A percentile compares a stretch with the other conserved stretches of the same genome.
These are phyloP conservation scores for Cataglyphis hispanica DNA, from an alignment of 1,140 invertebrate species.

Conservation along the genomic window DNA sequence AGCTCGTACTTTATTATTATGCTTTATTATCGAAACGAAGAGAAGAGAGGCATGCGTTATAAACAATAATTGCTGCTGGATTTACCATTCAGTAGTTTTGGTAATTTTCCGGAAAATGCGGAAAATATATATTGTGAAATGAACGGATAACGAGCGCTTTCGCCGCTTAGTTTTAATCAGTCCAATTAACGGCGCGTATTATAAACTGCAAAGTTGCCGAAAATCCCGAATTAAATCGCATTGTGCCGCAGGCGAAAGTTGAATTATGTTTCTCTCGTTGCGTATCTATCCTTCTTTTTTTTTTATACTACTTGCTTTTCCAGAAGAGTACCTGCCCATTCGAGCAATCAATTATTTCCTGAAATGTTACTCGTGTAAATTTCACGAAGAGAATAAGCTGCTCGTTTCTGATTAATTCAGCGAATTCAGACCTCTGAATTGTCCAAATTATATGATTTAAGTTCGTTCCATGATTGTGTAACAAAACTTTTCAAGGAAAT, in stretches of 20 bases:
- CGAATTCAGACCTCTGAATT: not conserved
- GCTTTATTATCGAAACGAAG: conserved; percentile 22
- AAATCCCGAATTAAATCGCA: conserved; percentile 41
- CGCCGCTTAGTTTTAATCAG: conserved; percentile 61
- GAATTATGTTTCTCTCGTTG: conserved; percentile 19
- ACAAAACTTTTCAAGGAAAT: not conserved
- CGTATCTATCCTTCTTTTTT: not conserved
- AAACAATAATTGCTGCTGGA: conserved; percentile 36
- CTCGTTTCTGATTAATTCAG: not conserved
- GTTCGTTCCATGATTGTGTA: not conserved
- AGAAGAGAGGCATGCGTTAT: not conserved
- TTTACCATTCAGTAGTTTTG: conserved; percentile 32
- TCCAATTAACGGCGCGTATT: conserved; percentile 41
- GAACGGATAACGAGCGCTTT: conserved; percentile 49
- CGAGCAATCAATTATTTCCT: conserved; percentile 14
- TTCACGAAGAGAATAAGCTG: not conserved
- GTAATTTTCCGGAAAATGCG: conserved; percentile 30
- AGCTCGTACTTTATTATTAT: not conserved
- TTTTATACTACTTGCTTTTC: not conserved
- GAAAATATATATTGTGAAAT: conserved; percentile 37
- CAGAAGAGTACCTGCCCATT: not conserved
- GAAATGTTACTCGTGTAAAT: not conserved
- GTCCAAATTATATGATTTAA: not conserved
- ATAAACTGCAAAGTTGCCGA: conserved; percentile 40
- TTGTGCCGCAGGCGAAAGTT: conserved; percentile 24